phyloP scores from a whole-genome alignment of 1,140 invertebrate species.

The Gonatopus flavifemur region DNA sequence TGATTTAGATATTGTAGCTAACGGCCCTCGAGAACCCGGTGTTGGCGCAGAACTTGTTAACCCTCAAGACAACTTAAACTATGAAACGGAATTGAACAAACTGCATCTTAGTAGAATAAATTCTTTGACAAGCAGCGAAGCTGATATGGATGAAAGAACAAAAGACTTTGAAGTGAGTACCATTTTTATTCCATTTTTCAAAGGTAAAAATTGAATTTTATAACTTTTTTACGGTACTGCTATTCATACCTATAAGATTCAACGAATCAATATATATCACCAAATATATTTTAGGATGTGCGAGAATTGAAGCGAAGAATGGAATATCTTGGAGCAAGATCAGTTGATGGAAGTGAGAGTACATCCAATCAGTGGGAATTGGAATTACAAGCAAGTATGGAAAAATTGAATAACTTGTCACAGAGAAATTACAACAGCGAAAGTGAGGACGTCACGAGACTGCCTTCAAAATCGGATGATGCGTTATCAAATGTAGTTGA shows the following conservation, averaged over 20 bases:
- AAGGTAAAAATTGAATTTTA: not conserved
- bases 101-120: constrained; percentile 36
- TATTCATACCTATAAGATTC: not conserved
- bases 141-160: constrained; percentile 35
- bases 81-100: constrained; percentile 41
- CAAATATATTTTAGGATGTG: constrained; percentile 32
- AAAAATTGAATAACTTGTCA: constrained; percentile 44
- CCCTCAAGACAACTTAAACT: constrained; percentile 52
- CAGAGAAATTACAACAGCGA: constrained; percentile 17
- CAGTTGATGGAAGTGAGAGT: constrained; percentile 51
- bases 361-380: constrained; percentile 52
- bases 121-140: constrained; percentile 38
- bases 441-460: constrained; percentile 4
- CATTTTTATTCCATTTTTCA: not conserved
- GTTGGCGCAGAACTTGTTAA: constrained; percentile 80
- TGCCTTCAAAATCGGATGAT: too few relatives aligned
- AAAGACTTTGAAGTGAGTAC: constrained; percentile 42
- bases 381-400: constrained; percentile 46
- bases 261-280: not conserved
- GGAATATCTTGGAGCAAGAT: constrained; percentile 44
- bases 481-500: too few relatives aligned
- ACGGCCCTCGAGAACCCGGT: constrained; percentile 80
- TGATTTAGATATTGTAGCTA: constrained; percentile 47
- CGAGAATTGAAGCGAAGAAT: constrained; percentile 30
- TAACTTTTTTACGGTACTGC: not conserved